These are phyloP conservation scores for Drosophila siamana DNA, from an alignment of 2,888 invertebrate species.

Conservation along the genomic window DNA sequence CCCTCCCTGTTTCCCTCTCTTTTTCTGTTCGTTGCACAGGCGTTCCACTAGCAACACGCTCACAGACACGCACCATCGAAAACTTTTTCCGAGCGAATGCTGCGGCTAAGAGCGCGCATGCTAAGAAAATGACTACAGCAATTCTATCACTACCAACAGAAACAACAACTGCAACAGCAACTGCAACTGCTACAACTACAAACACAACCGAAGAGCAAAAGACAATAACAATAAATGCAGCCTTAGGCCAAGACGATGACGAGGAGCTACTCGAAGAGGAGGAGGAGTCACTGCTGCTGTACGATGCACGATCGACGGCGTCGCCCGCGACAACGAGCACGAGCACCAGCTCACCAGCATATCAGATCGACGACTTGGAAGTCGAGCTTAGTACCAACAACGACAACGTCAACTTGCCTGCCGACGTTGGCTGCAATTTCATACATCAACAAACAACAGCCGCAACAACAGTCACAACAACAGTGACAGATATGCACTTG, in stretches of 20 bases:
- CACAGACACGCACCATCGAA: slow-evolving; percentile 83
- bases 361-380: slow-evolving; percentile 56
- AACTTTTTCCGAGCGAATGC: slow-evolving; percentile 82
- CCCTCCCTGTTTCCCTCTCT: neutral
- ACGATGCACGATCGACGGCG: slow-evolving; percentile 53
- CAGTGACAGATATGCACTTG: slow-evolving; percentile 10
- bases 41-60: slow-evolving; percentile 82
- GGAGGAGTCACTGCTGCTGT: slow-evolving; percentile 47
- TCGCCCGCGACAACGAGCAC: slow-evolving; percentile 42
- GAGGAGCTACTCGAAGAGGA: slow-evolving; percentile 30
- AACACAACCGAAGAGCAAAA: slow-evolving; percentile 53
- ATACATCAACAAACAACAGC: slow-evolving; percentile 19
- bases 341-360: slow-evolving; percentile 55
- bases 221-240: slow-evolving; percentile 55
- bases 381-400: slow-evolving; percentile 30
- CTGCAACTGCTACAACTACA: slow-evolving; percentile 19
- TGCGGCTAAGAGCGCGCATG: slow-evolving; percentile 59
- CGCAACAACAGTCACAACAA: slow-evolving; percentile 3
- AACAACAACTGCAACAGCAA: slow-evolving; percentile 20
- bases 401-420: slow-evolving; percentile 15
- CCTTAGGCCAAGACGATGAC: slow-evolving; percentile 8
- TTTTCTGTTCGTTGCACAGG: slow-evolving; percentile 49
- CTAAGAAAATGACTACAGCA: slow-evolving; percentile 38
- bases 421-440: slow-evolving; percentile 34
- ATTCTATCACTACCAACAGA: slow-evolving; percentile 28